A percentile compares a stretch with the other conserved stretches of the same genome.
These are phyloP conservation scores for Romanogobio albipinnatus DNA, from an alignment of 2,113 vertebrate species.

Conservation along the genomic window DNA sequence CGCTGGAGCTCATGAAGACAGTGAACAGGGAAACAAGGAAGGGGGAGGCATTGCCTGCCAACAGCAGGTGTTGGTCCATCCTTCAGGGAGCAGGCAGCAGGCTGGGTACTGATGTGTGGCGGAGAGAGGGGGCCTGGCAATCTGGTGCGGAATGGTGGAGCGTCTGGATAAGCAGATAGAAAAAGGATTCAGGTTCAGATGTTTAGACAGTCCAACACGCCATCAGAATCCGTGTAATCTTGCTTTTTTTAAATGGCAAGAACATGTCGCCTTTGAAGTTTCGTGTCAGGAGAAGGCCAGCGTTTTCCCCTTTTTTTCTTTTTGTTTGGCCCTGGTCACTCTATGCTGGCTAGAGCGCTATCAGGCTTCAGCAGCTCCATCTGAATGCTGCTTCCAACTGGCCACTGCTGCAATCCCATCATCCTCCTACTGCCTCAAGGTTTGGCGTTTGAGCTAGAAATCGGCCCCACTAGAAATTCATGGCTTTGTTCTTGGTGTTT, in stretches of 20 bases:
- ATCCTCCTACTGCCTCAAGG: neutral
- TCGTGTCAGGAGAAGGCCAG: constrained; percentile 13
- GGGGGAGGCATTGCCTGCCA: constrained; percentile 76
- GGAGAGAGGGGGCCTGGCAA: constrained; percentile 84
- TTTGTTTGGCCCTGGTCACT: constrained; percentile 20
- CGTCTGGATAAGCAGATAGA: constrained; percentile 77
- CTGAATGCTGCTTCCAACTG: constrained; percentile 28
- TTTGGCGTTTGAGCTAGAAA: neutral
- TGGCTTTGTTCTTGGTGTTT: neutral
- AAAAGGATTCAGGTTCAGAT: constrained; percentile 48
- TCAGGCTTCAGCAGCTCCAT: constrained; percentile 27
- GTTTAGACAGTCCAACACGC: constrained; percentile 17
- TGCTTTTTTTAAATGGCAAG: neutral
- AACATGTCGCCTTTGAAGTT: constrained; percentile 28
- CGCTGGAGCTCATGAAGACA: constrained; percentile 54
- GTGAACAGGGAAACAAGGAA: constrained; percentile 35
- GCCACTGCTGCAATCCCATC: constrained; percentile 8
- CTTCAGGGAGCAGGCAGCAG: constrained; percentile 83
- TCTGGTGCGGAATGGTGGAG: constrained; percentile 78
- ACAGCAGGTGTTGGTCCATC: constrained; percentile 89
- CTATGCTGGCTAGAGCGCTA: constrained; percentile 32
- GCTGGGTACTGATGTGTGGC: constrained; percentile 86
- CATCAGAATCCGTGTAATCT: neutral
- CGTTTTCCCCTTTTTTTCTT: neutral
- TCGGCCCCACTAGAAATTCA: neutral